These are phyloP conservation scores for Centroberyx gerrardi DNA, from an alignment of 2,797 vertebrate genomes.

Conservation along the genomic window DNA sequence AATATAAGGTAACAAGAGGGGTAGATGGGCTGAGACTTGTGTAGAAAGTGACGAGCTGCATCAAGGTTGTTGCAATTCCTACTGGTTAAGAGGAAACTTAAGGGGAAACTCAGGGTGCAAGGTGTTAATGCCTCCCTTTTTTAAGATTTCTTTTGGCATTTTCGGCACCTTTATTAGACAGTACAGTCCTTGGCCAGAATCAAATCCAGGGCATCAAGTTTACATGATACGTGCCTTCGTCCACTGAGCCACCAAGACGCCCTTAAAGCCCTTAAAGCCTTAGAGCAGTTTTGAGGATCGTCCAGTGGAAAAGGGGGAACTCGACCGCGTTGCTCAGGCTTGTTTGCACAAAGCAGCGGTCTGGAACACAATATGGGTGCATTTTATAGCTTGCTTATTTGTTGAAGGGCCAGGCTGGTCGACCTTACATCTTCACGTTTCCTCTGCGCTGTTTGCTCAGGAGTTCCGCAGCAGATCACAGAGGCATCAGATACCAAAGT, in stretches of 20 bases:
- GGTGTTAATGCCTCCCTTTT: too few relatives aligned
- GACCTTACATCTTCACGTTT: constrained; percentile 18
- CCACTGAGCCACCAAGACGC: background rate
- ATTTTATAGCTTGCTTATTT: constrained; percentile 26
- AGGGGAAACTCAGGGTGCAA: too few relatives aligned
- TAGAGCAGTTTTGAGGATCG: background rate
- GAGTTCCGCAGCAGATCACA: constrained; percentile 29
- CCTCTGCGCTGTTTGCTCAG: constrained; percentile 18
- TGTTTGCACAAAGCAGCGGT: constrained; percentile 43
- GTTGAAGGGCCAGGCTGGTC: background rate
- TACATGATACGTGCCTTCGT: background rate
- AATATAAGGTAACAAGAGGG: too few relatives aligned
- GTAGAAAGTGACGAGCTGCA: too few relatives aligned
- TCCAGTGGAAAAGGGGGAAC: background rate
- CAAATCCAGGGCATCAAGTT: background rate
- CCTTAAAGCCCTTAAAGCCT: background rate
- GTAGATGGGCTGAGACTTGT: too few relatives aligned
- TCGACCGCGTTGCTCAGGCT: background rate
- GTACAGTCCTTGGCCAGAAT: background rate
- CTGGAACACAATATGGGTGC: constrained; percentile 27
- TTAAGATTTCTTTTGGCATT: too few relatives aligned
- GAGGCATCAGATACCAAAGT: background rate
- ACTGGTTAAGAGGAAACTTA: too few relatives aligned
- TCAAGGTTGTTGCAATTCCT: too few relatives aligned
- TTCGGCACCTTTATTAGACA: too few relatives aligned